Evolutionary conservation across 1,140 invertebrate genomes (phyloP), one percentile per base, ranked within the genome.

Genomic region (Bombus pyrosoma): DNA sequence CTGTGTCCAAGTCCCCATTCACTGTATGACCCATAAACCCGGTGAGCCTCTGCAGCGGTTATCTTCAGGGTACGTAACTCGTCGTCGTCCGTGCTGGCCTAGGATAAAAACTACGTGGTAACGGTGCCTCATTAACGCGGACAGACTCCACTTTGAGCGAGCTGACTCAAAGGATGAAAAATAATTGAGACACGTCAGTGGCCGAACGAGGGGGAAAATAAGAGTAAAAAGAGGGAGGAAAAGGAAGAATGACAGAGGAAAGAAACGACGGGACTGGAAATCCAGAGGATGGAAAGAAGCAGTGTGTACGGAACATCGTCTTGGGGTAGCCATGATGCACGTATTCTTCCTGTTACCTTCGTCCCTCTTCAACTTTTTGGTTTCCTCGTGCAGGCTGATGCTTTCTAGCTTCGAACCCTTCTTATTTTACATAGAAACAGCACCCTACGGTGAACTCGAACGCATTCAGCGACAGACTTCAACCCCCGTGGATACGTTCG

Each of bases 1-100:
- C 72, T n/a, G 62, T 73, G 89, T 86, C 80, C 86, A 86, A 86
- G 84, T 87, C 34, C 84, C 68, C 80, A 85, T 89, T 88, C 78
- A 57, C 75, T 79, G n/a, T 84, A 85, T 91, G 90, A 91, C 90
- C 90, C 86, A 91, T 91, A 91, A 91, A 91, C 90, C 87, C 64
- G 89, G 75, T 87, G 81, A 87, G 76, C 83, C 85, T 75, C 47
- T 66, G 59, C 85, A 53, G 68, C 37, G 80, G 87, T 89, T 87
- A 85, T 82, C 87, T 84, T 71, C 72, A 13, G 72, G 59, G 71
- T 78, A 47, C 57, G 72, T 80, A 76, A 80, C 77, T 79, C 62
- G 76, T 59, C 47, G 66, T 39, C 64, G 62, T 18, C 34, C 6
- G 59, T 66, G 79, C 75, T 83, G 64, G 76, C 71, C 75, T 68